Evolutionary conservation across 2,113 vertebrate species (phyloP), one percentile per base, ranked within the genome.

Genomic region (Anseranas semipalmata): DNA sequence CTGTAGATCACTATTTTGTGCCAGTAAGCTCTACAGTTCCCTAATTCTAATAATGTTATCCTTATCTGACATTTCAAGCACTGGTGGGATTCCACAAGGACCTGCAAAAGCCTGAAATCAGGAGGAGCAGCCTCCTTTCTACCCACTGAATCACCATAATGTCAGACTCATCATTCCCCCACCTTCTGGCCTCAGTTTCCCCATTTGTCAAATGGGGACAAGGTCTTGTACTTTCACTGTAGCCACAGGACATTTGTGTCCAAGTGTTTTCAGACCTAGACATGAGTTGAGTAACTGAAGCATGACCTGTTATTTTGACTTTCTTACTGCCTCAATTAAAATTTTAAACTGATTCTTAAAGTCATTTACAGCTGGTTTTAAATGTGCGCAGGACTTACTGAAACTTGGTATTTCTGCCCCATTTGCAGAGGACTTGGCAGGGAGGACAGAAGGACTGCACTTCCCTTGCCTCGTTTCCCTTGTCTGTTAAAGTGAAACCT

Each of bases 401-500:
- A 93, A 94, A 66, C 80, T 52, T 84, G 72, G 85, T 90, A 71
- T 97, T 96, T 95, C 90, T 96, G 90, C 88, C 94, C 88, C 91
- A 87, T 90, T 93, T 84, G 59, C 87, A 94, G 89, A 89, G 74
- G 74, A 68, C 78, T 87, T 91, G 90, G 97, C 79, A 88, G 75
- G 56, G 74, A 93, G 81, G 87, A 86, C 62, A 68, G 91, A 43
- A 92, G 76, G 90, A 59, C 92, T 71, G 75, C 91, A 74, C 88
- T 91, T 85, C 89, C 91, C 90, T 89, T 72, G 79, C 82, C 94
- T 94, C 9, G 0, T 45, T 43, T 92, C 85, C 85, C 95, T 89
- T 82, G 93, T 86, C 90, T 94, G 89, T 91, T 96, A 88, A 81
- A 39, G 45, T 37, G 78, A 92, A 96, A 97, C 93, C 90, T 75